phyloP scores from a whole-genome alignment of 2,888 invertebrate genomes.

The Diplolepis rosae region DNA sequence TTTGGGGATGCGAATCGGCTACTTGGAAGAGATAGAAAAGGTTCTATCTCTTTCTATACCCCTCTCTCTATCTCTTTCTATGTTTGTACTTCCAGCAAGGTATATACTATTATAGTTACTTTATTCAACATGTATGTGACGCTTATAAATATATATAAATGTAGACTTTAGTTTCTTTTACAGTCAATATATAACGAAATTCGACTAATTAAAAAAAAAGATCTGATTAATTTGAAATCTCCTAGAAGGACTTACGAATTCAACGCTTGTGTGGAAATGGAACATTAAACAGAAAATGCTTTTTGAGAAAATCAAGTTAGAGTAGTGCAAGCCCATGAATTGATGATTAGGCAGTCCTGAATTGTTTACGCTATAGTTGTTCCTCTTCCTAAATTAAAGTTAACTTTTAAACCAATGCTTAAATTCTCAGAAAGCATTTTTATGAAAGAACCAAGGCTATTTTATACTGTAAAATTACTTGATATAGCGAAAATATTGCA shows the following conservation, averaged over 20 bases:
- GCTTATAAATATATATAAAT: too few species aligned
- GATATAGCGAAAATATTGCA: too few species aligned
- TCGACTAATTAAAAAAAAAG: neutral
- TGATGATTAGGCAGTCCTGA: neutral
- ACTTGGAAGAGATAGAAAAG: neutral
- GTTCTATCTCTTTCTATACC: neutral
- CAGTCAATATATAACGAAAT: slow-evolving; percentile 1
- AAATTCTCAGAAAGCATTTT: too few species aligned
- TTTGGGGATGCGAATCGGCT: neutral
- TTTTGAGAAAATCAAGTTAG: slow-evolving; percentile 4
- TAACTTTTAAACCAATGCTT: too few species aligned
- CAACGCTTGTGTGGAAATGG: neutral
- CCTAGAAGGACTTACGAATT: neutral
- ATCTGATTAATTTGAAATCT: slow-evolving; percentile 9
- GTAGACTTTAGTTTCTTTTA: too few species aligned
- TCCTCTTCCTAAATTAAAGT: too few species aligned
- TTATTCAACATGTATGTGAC: too few species aligned
- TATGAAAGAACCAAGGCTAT: too few species aligned
- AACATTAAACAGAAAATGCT: neutral
- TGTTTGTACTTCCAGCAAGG: too few species aligned
- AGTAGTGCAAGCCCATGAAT: neutral
- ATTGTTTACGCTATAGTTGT: slow-evolving; percentile 10
- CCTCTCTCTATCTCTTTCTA: neutral
- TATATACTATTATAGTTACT: too few species aligned
- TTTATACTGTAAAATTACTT: too few species aligned